phyloP scores from a whole-genome alignment of 2,113 vertebrate genomes.

The Sinocyclocheilus anshuiensis region DNA sequence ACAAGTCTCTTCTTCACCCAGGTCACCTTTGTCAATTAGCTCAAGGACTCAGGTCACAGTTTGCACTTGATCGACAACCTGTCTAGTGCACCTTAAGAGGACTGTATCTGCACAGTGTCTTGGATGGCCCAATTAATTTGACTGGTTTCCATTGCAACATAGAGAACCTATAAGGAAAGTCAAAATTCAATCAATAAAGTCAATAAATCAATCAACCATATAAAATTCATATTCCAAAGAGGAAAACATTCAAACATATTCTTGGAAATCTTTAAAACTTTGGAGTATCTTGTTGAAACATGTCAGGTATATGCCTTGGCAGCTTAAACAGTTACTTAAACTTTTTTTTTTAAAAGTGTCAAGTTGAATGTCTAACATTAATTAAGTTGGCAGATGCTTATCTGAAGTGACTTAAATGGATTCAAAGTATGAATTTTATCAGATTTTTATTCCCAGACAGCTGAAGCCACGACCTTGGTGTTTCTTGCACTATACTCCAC shows the following conservation, averaged over 20 bases:
- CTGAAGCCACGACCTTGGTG: background rate
- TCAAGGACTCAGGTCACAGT: slow-evolving; percentile 48
- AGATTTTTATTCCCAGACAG: background rate
- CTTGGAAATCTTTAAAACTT: background rate
- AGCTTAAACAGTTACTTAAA: background rate
- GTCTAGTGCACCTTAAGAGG: slow-evolving; percentile 62
- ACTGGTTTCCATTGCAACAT: slow-evolving; percentile 74
- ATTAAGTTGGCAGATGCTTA: background rate
- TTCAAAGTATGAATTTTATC: slow-evolving; percentile 4
- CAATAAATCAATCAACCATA: background rate
- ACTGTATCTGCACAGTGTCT: slow-evolving; percentile 58
- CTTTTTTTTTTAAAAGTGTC: background rate
- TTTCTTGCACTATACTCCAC: background rate
- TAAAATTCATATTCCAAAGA: background rate
- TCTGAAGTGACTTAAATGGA: background rate
- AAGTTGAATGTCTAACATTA: background rate
- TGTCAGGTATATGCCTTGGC: background rate
- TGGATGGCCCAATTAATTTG: slow-evolving; percentile 63
- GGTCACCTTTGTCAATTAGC: slow-evolving; percentile 45
- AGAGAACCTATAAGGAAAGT: slow-evolving; percentile 63
- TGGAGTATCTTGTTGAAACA: background rate
- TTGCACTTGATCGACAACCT: slow-evolving; percentile 64
- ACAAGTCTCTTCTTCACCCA: slow-evolving; percentile 63
- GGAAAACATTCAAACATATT: background rate
- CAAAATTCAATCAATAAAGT: background rate